Conservation (phyloP, 2,797 vertebrate species). For the Melanogrammus aeglefinus region DNA sequence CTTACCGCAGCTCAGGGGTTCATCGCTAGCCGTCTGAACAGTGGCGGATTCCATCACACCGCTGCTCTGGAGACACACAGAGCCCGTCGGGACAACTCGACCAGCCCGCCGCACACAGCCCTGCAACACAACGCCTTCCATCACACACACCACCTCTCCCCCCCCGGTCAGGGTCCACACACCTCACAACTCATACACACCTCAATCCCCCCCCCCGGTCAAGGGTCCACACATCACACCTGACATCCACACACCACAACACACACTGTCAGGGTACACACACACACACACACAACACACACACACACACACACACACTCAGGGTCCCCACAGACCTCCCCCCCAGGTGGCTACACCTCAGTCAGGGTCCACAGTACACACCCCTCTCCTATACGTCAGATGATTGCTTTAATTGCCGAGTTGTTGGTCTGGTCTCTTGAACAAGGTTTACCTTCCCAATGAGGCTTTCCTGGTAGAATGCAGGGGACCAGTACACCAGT, state of each 20-base stretch:
- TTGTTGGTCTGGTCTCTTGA: too few relatives aligned
- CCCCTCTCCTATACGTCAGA: too few relatives aligned
- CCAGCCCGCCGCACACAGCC: conserved; percentile 42
- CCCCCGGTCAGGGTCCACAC: neutral
- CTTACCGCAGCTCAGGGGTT: conserved; percentile 75
- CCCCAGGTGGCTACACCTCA: too few relatives aligned
- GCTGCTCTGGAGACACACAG: conserved; percentile 73
- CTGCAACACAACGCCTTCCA: conserved; percentile 34
- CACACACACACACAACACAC: too few relatives aligned
- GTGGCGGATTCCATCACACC: conserved; percentile 76
- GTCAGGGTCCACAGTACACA: too few relatives aligned
- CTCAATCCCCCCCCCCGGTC: too few relatives aligned
- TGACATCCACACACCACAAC: too few relatives aligned
- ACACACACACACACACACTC: neutral
- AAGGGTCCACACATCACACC: too few relatives aligned
- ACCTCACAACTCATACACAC: neutral
- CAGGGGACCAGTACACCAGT: neutral
- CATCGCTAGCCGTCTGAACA: conserved; percentile 83
- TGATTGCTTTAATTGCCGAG: too few relatives aligned
- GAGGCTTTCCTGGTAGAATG: neutral
- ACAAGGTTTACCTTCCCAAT: neutral
- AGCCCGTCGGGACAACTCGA: conserved; percentile 74
- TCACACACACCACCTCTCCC: neutral
- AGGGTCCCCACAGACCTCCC: neutral
- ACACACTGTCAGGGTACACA: neutral